phyloP scores from a whole-genome alignment of 92 coral and sea anemone genomes.

The Palythoa grandis region DNA sequence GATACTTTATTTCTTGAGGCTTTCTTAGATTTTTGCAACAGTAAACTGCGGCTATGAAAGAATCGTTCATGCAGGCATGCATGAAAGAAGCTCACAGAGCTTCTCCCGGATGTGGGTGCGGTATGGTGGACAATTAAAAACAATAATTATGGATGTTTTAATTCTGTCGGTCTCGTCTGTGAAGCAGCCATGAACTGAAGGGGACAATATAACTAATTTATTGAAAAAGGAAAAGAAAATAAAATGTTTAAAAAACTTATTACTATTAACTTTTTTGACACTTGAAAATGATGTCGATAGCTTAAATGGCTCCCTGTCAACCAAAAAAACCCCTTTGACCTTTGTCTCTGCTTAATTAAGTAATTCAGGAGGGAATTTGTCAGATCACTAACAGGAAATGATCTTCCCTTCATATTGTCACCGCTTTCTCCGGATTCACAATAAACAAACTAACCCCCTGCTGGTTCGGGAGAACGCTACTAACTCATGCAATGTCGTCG shows the following conservation, averaged over 20 bases:
- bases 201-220: neutral
- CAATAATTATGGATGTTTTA: slow-evolving; percentile 33
- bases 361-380: slow-evolving; percentile 26
- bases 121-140: slow-evolving; percentile 6
- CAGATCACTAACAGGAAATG: slow-evolving; percentile 40
- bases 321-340: neutral
- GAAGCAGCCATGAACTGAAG: slow-evolving; percentile 8
- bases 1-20: too few species aligned
- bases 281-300: neutral
- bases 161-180: slow-evolving; percentile 11
- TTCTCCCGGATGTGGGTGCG: slow-evolving; percentile 39
- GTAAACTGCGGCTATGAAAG: neutral
- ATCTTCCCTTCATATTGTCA: slow-evolving; percentile 38
- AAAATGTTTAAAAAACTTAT: neutral
- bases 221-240: neutral
- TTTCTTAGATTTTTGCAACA: too few species aligned
- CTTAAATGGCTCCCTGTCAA: too few species aligned
- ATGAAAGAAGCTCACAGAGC: neutral
- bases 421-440: slow-evolving; percentile 1
- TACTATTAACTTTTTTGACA: neutral
- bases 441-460: slow-evolving; percentile 38
- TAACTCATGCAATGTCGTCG: slow-evolving; percentile 1
- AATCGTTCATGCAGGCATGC: neutral
- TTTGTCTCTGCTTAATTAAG: neutral
- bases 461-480: neutral